Evolutionary conservation across 2,797 vertebrate species (phyloP).

Genomic region (Acestrorhynchus altus): DNA sequence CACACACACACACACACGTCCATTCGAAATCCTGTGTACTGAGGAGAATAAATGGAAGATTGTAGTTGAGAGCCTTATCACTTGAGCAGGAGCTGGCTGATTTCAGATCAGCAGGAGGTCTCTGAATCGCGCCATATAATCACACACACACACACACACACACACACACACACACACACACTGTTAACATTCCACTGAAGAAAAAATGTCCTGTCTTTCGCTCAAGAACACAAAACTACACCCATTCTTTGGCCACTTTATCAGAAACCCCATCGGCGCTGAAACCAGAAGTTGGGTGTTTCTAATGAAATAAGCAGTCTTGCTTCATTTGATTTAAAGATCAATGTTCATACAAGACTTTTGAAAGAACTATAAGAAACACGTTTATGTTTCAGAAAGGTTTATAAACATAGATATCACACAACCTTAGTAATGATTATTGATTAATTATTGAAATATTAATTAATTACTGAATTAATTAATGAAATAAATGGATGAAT

Average conservation of each 20-base stretch:
- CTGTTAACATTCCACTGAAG: not conserved
- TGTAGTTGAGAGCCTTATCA: slow-evolving; percentile 19
- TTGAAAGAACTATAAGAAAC: no score
- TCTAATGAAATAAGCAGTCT: no score
- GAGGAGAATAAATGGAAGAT: slow-evolving; percentile 9
- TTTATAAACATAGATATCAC: no score
- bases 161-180: slow-evolving; percentile 48
- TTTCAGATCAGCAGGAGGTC: slow-evolving; percentile 59
- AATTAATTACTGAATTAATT: no score
- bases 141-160: not conserved
- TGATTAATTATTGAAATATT: no score
- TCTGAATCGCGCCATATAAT: slow-evolving; percentile 61
- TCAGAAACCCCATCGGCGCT: not conserved
- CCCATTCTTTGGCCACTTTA: not conserved
- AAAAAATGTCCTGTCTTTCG: not conserved
- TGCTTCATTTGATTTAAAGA: no score
- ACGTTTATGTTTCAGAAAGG: no score
- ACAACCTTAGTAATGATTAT: no score
- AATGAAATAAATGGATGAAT: no score
- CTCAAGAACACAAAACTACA: not conserved
- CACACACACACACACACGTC: not conserved
- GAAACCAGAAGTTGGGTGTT: no score
- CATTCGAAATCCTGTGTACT: slow-evolving; percentile 8
- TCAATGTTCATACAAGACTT: no score
- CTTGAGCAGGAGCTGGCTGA: slow-evolving; percentile 15